Conservation (phyloP, 2,888 invertebrate genomes). For the Cataglyphis rosenhaueri region DNA sequence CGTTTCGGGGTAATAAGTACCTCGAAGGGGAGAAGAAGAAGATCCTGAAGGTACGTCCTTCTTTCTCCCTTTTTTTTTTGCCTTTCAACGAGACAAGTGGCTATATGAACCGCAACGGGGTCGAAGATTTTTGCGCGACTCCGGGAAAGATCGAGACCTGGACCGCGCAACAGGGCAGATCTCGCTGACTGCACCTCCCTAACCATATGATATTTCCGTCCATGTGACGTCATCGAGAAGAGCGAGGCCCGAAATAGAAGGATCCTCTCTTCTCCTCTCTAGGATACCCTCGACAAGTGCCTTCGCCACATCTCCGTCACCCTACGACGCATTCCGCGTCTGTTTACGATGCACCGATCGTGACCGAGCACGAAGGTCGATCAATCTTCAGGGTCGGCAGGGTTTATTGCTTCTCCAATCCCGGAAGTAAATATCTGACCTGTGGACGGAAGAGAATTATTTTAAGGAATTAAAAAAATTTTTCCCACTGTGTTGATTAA, state of each 20-base stretch:
- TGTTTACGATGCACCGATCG: constrained; percentile 73
- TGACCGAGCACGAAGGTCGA: constrained; percentile 64
- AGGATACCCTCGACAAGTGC: constrained; percentile 63
- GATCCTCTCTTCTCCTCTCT: constrained; percentile 74
- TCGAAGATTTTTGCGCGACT: constrained; percentile 78
- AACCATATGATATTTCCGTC: constrained; percentile 83
- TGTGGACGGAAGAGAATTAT: not conserved
- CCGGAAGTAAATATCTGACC: not conserved
- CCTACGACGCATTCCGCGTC: constrained; percentile 67
- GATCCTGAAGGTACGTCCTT: constrained; percentile 4
- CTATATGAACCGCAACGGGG: constrained; percentile 48
- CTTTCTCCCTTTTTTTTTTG: not conserved
- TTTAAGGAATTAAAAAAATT: not conserved
- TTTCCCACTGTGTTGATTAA: too few relatives aligned
- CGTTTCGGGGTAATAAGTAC: constrained; percentile 21
- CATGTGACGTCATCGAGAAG: constrained; percentile 82
- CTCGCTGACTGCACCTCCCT: constrained; percentile 77
- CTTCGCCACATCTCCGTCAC: constrained; percentile 56
- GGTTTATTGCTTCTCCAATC: not conserved
- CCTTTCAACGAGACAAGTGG: constrained; percentile 14
- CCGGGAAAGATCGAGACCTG: constrained; percentile 82
- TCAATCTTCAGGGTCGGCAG: constrained; percentile 62
- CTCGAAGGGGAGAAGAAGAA: not conserved
- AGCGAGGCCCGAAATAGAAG: constrained; percentile 82
- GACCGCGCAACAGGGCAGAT: constrained; percentile 71